Percentiles rank a stretch among this genome's conserved stretches.
Evolutionary conservation across 1,140 invertebrate genomes (phyloP).

Genomic region (Hycleus cichorii): DNA sequence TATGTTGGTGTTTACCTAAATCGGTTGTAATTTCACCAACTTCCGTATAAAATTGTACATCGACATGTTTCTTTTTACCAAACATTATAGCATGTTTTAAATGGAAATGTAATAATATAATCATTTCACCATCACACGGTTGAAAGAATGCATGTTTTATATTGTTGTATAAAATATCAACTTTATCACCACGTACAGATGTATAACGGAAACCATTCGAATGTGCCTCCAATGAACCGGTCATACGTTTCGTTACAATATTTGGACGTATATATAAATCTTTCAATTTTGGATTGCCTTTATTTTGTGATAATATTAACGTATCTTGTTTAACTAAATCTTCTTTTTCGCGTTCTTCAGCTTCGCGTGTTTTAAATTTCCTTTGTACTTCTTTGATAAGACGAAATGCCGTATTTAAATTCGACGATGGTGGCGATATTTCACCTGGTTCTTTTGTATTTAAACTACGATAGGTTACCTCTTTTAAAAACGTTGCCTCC

Average conservation of each 20-base stretch:
- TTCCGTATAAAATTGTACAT: conserved; percentile 99
- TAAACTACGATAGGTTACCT: conserved; percentile 97
- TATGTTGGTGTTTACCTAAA: conserved; percentile 98
- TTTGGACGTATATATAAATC: conserved; percentile 98
- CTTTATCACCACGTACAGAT: conserved; percentile 96
- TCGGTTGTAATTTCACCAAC: conserved; percentile 99
- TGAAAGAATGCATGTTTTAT: conserved; percentile 99
- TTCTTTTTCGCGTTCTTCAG: conserved; percentile 97
- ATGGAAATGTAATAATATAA: conserved; percentile 97
- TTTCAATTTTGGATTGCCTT: conserved; percentile 97
- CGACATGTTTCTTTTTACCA: conserved; percentile 98
- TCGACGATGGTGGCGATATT: conserved; percentile 87
- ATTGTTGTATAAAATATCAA: conserved; percentile 99
- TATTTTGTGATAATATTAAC: conserved; percentile 88
- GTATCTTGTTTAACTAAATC: conserved; percentile 98
- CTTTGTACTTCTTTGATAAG: conserved; percentile 99
- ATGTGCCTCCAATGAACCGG: conserved; percentile 90
- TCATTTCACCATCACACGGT: conserved; percentile 99
- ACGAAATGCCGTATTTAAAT: conserved; percentile 93
- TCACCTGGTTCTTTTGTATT: conserved; percentile 98
- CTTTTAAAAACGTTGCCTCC: conserved; percentile 95
- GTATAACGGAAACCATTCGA: conserved; percentile 97
- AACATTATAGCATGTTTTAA: conserved; percentile 98
- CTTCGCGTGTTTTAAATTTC: conserved; percentile 95
- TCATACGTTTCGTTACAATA: conserved; percentile 96